Conservation (phyloP, 2,113 vertebrate genomes). For the Recurvirostra avosetta region DNA sequence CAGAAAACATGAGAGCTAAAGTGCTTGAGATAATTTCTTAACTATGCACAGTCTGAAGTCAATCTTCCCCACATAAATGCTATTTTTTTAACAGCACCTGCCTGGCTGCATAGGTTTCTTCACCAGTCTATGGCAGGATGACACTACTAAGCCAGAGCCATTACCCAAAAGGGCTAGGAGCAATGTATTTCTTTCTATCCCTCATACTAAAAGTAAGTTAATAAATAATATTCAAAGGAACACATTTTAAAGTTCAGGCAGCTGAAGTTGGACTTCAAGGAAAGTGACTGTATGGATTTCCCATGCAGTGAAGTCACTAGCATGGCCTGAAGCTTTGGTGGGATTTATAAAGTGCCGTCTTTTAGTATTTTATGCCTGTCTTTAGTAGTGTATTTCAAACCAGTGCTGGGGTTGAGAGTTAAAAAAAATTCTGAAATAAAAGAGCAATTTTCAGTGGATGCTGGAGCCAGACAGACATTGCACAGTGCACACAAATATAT, state of each 20-base stretch:
- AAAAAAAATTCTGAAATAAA: slow-evolving; percentile 6
- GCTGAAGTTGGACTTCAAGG: not conserved
- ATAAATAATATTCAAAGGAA: slow-evolving; percentile 36
- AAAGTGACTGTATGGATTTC: not conserved
- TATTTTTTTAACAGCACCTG: slow-evolving; percentile 25
- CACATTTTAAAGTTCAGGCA: slow-evolving; percentile 18
- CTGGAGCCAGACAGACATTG: slow-evolving; percentile 34
- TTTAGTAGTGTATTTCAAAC: slow-evolving; percentile 16
- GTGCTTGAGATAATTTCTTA: slow-evolving; percentile 57
- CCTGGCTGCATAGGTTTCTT: slow-evolving; percentile 24
- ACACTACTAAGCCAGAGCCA: not conserved
- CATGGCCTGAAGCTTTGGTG: slow-evolving; percentile 18
- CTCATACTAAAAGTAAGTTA: not conserved
- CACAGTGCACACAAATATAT: not conserved
- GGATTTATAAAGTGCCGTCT: slow-evolving; percentile 53
- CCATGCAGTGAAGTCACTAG: slow-evolving; percentile 6
- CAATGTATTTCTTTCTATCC: not conserved
- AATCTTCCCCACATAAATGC: not conserved
- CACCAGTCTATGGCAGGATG: not conserved
- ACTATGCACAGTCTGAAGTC: slow-evolving; percentile 7
- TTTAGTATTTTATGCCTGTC: slow-evolving; percentile 32
- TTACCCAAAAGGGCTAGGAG: not conserved
- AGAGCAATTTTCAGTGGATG: not conserved
- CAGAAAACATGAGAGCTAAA: slow-evolving; percentile 55
- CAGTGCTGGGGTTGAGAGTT: slow-evolving; percentile 7